A percentile compares a stretch with the other conserved stretches of the same genome.
These are phyloP conservation scores for Ranitomeya imitator DNA, from an alignment of 2,113 vertebrate species.

Conservation along the genomic window DNA sequence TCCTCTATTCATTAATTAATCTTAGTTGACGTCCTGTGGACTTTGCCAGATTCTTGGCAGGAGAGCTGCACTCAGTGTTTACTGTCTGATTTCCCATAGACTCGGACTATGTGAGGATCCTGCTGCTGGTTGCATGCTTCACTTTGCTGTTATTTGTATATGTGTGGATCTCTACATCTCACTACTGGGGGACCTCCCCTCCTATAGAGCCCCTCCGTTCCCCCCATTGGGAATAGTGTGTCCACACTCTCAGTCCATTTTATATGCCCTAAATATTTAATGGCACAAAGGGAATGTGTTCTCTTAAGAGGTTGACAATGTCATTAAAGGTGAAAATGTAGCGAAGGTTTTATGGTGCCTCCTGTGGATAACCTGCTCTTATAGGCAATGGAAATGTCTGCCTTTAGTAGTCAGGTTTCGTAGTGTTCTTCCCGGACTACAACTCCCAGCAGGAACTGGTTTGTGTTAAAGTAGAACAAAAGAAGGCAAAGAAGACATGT, in stretches of 20 bases:
- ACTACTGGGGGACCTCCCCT: background rate
- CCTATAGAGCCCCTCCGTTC: background rate
- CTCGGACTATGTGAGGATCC: background rate
- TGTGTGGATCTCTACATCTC: constrained; percentile 1
- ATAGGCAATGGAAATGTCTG: background rate
- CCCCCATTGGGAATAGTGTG: constrained; percentile 22
- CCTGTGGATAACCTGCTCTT: background rate
- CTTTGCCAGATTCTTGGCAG: constrained; percentile 31
- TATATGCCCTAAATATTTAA: constrained; percentile 41
- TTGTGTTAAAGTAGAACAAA: background rate
- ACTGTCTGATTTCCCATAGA: constrained; percentile 20
- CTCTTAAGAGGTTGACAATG: constrained; percentile 2
- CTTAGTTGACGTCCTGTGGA: constrained; percentile 43
- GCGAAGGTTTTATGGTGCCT: background rate
- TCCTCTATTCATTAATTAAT: constrained; percentile 15
- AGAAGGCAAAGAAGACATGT: background rate
- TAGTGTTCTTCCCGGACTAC: background rate
- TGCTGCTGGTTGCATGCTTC: background rate
- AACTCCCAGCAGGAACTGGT: background rate
- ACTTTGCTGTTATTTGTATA: constrained; percentile 22
- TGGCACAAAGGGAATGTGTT: constrained; percentile 27
- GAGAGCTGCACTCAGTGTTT: constrained; percentile 24
- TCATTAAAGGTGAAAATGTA: constrained; percentile 13
- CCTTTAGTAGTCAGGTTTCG: background rate
- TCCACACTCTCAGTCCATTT: constrained; percentile 25